These are phyloP conservation scores for Sminthurides bifidus DNA, from an alignment of 1,140 invertebrate genomes.

Conservation along the genomic window DNA sequence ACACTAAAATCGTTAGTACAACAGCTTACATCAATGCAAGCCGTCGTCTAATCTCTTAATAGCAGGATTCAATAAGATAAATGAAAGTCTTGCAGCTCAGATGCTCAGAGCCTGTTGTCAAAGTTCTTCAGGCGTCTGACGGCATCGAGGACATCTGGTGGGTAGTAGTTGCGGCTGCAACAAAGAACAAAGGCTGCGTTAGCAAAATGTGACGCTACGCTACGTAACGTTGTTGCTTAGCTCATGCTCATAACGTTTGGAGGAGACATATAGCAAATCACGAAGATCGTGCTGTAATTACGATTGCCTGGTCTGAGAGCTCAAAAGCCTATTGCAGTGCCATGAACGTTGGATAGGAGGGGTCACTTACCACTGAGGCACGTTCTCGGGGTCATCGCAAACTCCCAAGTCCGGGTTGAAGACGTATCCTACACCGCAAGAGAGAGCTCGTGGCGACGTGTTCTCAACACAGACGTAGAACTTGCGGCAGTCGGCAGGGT, in stretches of 20 bases:
- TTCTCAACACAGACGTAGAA: conserved; percentile 67
- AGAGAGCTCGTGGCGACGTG: conserved; percentile 51
- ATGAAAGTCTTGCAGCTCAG: no score
- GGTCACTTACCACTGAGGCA: conserved; percentile 50
- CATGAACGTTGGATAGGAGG: no score
- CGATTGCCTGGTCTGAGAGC: no score
- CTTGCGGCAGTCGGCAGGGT: conserved; percentile 56
- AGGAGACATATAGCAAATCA: no score
- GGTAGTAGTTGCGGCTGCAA: conserved; percentile 26
- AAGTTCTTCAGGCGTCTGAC: conserved; percentile 12
- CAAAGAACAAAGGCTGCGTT: background rate
- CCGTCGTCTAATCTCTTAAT: no score
- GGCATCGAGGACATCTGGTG: conserved; percentile 23
- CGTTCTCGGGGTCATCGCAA: conserved; percentile 66
- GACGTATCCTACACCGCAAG: conserved; percentile 62
- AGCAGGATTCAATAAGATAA: no score
- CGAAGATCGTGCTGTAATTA: no score
- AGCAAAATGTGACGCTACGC: background rate
- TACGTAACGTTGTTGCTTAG: no score
- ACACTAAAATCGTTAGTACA: no score
- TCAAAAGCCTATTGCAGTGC: no score
- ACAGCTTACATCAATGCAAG: no score
- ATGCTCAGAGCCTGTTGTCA: conserved; percentile 19
- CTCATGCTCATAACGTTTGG: no score
- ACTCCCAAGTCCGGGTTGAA: conserved; percentile 62